A percentile compares a stretch with the other conserved stretches of the same genome.
Evolutionary conservation across 2,113 vertebrate species (phyloP).

Genomic region (Gnathonemus longibarbis): DNA sequence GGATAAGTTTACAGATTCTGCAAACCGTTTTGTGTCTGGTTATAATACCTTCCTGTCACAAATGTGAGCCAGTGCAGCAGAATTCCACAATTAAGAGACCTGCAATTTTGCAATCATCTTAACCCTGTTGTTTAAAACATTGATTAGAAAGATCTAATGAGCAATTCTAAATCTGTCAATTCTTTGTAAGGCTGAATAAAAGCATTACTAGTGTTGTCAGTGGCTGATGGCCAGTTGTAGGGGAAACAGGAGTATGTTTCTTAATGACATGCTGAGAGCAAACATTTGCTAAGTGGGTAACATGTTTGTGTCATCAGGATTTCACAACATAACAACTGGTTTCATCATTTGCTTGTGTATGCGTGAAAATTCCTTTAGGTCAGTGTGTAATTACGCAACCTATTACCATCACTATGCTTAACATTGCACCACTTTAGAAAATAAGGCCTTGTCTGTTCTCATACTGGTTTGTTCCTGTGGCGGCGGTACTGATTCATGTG

Average conservation of each 20-base stretch:
- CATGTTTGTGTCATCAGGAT: background rate
- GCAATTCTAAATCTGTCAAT: background rate
- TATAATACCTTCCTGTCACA: background rate
- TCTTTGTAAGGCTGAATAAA: background rate
- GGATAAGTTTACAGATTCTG: background rate
- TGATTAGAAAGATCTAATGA: background rate
- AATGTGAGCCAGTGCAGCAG: background rate
- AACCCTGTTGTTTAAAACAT: background rate
- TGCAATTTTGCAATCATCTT: background rate
- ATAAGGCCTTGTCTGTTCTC: background rate
- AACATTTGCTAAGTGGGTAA: slow-evolving; percentile 4
- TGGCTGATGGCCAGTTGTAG: background rate
- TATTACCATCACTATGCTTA: background rate
- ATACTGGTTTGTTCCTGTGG: background rate
- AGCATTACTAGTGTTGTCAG: background rate
- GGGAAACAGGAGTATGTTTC: background rate
- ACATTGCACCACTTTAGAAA: background rate
- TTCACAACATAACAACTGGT: background rate
- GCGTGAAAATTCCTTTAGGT: background rate
- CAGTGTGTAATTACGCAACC: background rate
- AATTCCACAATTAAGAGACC: background rate
- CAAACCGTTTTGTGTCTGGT: background rate
- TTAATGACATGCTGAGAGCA: background rate
- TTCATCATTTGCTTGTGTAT: background rate
- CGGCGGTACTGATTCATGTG: background rate